A percentile compares a stretch with the other conserved stretches of the same genome.
Conservation (phyloP, 2,888 invertebrate genomes). For the Linnaemya vulpina region DNA sequence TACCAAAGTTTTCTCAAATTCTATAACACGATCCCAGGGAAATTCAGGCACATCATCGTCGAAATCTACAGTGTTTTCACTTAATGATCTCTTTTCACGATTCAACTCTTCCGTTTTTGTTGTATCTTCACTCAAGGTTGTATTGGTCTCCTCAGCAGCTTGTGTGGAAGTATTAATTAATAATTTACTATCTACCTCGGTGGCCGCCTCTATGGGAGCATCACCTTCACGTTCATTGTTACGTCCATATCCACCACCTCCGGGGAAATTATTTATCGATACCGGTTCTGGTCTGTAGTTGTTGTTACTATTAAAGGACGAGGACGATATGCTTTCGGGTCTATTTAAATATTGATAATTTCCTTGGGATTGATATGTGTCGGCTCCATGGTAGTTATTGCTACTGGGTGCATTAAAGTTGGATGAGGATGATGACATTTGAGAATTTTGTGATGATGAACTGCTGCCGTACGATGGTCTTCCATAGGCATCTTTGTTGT, state of each 20-base stretch:
- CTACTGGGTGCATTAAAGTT: constrained; percentile 69
- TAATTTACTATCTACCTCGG: constrained; percentile 72
- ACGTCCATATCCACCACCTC: constrained; percentile 80
- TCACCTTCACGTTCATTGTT: constrained; percentile 82
- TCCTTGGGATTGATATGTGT: constrained; percentile 75
- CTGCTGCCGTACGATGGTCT: constrained; percentile 74
- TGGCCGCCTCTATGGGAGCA: constrained; percentile 79
- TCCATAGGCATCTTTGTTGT: constrained; percentile 71
- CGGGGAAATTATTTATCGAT: constrained; percentile 79
- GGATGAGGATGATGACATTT: constrained; percentile 75
- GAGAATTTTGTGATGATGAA: constrained; percentile 39
- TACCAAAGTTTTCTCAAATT: constrained; percentile 87
- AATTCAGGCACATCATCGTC: constrained; percentile 85
- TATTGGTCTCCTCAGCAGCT: constrained; percentile 67
- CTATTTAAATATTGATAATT: constrained; percentile 82
- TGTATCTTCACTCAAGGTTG: constrained; percentile 75
- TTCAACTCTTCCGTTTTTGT: constrained; percentile 74
- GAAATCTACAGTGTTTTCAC: constrained; percentile 71
- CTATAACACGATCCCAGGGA: constrained; percentile 90
- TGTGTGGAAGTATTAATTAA: constrained; percentile 77
- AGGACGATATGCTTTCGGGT: constrained; percentile 79
- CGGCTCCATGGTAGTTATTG: constrained; percentile 77
- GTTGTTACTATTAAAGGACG: constrained; percentile 69
- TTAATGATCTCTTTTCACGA: constrained; percentile 78
- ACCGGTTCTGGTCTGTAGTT: constrained; percentile 80